Conservation (phyloP, 2,113 vertebrate genomes). For the Hiodon tergisus region DNA sequence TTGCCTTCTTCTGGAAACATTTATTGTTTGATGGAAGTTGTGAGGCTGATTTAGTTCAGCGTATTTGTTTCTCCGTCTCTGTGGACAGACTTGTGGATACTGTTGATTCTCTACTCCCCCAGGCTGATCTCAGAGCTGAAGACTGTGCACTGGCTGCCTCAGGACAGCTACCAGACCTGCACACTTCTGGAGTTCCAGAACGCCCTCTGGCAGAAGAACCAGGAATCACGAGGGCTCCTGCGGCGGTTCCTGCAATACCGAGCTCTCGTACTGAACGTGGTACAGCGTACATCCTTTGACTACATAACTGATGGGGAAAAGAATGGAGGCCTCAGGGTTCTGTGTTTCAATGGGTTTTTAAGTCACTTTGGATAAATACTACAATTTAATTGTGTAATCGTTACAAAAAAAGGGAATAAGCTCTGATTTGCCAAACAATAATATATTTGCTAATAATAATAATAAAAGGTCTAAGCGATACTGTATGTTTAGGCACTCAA, state of each 20-base stretch:
- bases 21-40: not conserved
- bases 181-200: slow-evolving; percentile 57
- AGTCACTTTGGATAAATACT: too few relatives aligned
- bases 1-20: not conserved
- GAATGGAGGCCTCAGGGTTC: too few relatives aligned
- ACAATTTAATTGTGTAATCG: not conserved
- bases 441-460: too few relatives aligned
- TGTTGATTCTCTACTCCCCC: not conserved
- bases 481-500: too few relatives aligned
- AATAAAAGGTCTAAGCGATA: too few relatives aligned
- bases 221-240: slow-evolving; percentile 44
- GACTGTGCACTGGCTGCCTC: slow-evolving; percentile 57
- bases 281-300: slow-evolving; percentile 33
- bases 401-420: not conserved
- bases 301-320: not conserved
- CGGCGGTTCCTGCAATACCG: slow-evolving; percentile 50
- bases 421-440: too few relatives aligned
- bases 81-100: too few relatives aligned
- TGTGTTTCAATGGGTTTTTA: not conserved
- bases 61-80: slow-evolving; percentile 13
- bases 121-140: slow-evolving; percentile 67
- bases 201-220: slow-evolving; percentile 38
- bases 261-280: slow-evolving; percentile 50
- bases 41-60: not conserved
- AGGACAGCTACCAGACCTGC: slow-evolving; percentile 44